Percentiles rank a stretch among this genome's conserved stretches.
phyloP scores from a whole-genome alignment of 2,113 vertebrate species.

The Aspidoscelis tigris region DNA sequence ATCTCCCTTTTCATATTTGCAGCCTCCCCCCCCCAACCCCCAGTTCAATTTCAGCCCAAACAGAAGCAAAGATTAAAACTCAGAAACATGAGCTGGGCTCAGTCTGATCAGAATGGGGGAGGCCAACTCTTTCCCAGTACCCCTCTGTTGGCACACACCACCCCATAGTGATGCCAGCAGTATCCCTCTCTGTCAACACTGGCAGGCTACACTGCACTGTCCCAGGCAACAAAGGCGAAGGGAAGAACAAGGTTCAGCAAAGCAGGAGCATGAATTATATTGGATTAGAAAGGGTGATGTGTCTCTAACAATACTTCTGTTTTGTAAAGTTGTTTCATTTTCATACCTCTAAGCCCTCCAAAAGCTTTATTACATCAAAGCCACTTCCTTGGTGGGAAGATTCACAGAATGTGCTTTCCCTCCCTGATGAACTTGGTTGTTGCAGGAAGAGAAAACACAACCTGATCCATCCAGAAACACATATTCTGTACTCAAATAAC shows the following conservation, averaged over 20 bases:
- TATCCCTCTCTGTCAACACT: background rate
- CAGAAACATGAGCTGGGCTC: constrained; percentile 45
- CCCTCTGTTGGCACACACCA: background rate
- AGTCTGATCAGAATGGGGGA: constrained; percentile 16
- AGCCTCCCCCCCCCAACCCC: background rate
- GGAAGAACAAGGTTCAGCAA: constrained; percentile 20
- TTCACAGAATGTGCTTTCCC: background rate
- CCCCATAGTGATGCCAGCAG: constrained; percentile 10
- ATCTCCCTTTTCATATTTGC: constrained; percentile 64
- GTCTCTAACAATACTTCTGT: background rate
- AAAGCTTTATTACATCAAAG: background rate
- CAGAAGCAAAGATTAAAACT: constrained; percentile 44
- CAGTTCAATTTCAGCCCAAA: constrained; percentile 51
- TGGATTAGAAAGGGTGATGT: constrained; percentile 28
- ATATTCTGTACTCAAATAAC: background rate
- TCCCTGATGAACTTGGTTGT: background rate
- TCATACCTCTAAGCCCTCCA: background rate
- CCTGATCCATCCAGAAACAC: fast-evolving
- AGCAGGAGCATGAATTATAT: constrained; percentile 18
- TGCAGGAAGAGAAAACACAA: background rate
- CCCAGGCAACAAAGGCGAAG: background rate
- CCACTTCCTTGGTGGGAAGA: fast-evolving
- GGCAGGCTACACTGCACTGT: background rate
- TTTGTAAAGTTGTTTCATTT: fast-evolving
- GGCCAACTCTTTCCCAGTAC: constrained; percentile 40